Conservation (phyloP, 1,140 invertebrate genomes). For the Harpegnathos saltator region DNA sequence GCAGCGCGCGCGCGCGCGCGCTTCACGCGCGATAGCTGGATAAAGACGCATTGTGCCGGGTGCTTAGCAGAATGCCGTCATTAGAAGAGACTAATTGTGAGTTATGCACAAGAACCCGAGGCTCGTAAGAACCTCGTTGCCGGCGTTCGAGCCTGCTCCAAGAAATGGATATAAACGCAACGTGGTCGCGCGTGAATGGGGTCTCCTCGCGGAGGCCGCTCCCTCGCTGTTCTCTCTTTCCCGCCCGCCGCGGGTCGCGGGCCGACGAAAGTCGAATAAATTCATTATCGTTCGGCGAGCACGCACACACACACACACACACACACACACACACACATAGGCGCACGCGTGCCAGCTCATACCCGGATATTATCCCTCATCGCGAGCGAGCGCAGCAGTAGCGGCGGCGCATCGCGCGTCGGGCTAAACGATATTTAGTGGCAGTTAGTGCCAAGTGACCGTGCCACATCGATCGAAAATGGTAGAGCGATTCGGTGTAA, state of each 20-base stretch:
- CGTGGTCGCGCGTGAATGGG: conserved; percentile 15
- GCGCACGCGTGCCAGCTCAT: too few relatives aligned
- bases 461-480: conserved; percentile 61
- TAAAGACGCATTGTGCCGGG: conserved; percentile 53
- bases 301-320: too few relatives aligned
- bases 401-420: too few relatives aligned
- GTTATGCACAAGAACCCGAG: conserved; percentile 68
- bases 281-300: conserved; percentile 47
- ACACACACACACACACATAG: too few relatives aligned
- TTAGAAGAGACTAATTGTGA: conserved; percentile 76
- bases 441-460: conserved; percentile 60
- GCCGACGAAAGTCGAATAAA: conserved; percentile 53
- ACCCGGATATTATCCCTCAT: conserved; percentile 58
- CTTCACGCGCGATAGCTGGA: conserved; percentile 53
- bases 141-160: conserved; percentile 33
- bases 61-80: conserved; percentile 62
- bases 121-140: conserved; percentile 57
- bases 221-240: too few relatives aligned
- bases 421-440: conserved; percentile 54
- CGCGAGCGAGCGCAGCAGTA: conserved; percentile 47
- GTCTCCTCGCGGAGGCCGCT: too few relatives aligned
- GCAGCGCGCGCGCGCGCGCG: too few relatives aligned
- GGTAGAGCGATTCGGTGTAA: conserved; percentile 55
- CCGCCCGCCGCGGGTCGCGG: too few relatives aligned
- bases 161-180: conserved; percentile 45